phyloP scores from a whole-genome alignment of 2,797 vertebrate species.

The Dryobates pubescens region DNA sequence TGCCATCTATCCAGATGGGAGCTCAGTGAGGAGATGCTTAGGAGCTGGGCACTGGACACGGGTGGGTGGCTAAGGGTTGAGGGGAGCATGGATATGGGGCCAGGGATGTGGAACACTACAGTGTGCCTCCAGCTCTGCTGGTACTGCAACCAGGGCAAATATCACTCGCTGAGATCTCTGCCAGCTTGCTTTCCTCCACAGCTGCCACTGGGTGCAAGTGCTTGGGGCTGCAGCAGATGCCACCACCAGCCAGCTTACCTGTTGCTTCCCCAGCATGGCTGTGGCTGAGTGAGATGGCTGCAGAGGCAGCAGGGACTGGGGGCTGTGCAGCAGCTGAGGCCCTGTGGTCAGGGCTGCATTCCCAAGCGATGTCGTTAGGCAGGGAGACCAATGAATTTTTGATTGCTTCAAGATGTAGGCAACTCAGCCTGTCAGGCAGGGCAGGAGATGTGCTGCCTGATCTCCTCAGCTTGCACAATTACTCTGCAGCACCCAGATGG shows the following conservation, averaged over 20 bases:
- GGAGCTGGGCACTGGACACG: neutral
- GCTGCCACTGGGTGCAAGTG: fast-evolving
- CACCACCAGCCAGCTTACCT: fast-evolving
- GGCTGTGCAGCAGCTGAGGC: conserved; percentile 19
- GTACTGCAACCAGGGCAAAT: neutral
- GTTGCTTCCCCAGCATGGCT: neutral
- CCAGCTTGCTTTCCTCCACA: neutral
- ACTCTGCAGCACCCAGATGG: neutral
- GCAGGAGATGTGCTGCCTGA: neutral
- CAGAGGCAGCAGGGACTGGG: neutral
- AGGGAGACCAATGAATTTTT: neutral
- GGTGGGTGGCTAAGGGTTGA: neutral
- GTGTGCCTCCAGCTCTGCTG: neutral
- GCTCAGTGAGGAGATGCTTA: neutral
- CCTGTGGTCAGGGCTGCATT: conserved; percentile 56
- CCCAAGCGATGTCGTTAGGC: conserved; percentile 45
- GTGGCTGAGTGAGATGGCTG: neutral
- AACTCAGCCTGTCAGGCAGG: neutral
- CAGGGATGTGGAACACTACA: neutral
- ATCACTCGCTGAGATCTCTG: neutral
- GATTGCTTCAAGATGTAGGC: conserved; percentile 63
- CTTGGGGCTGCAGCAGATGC: fast-evolving
- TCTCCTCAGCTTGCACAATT: neutral
- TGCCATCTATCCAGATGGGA: neutral
- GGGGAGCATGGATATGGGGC: neutral